Base-by-base conservation (phyloP, 2,113 vertebrate species). In the Mola mola region DNA sequence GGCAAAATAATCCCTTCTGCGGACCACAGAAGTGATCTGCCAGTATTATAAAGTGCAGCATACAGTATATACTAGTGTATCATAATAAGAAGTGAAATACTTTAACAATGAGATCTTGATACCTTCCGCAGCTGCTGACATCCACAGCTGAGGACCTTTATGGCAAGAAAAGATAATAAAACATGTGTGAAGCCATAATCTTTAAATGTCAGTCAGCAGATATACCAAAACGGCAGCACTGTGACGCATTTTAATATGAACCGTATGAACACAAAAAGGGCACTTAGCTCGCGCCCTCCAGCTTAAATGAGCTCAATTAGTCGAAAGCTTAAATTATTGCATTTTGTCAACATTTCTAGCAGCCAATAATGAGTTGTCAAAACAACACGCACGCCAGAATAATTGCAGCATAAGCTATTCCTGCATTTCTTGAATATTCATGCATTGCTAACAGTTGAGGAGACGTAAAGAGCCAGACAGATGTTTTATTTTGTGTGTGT, bases 291-390 rank as follows among this genome's bases (percentile, higher is more conserved):
- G 9, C n/a, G 28, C 16, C 37, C 29, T 61, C 37, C 25, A 48
- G 44, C 66, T 59, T 33, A 48, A 74, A 80, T 63, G 0, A 52
- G 7, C 55, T 24, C 49, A 72, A 78, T 82, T 48, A 61, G 36
- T 58, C 67, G 68, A 20, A 10, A 46, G 13, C 46, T 58, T 60
- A 21, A 80, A 78, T 66, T n/a, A 63, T 69, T 74, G 56, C 60
- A 55, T 84, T 76, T 79, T 46, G 50, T 69, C 71, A 72, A 61
- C 65, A 44, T 68, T 72, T 57, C 29, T 8, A 48, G 38, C 59
- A 46, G 57, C 70, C 61, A 46, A 52, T 70, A 74, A 82, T 36
- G 51, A 74, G 13, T 65, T 77, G 78, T 83, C 75, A 77, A 66
- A 79, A 74, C 78, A 72, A 52, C 84, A 49, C 40, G 24, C 53